Evolutionary conservation across 1,140 invertebrate genomes (phyloP).

Genomic region (Philotrypesis tridentata): DNA sequence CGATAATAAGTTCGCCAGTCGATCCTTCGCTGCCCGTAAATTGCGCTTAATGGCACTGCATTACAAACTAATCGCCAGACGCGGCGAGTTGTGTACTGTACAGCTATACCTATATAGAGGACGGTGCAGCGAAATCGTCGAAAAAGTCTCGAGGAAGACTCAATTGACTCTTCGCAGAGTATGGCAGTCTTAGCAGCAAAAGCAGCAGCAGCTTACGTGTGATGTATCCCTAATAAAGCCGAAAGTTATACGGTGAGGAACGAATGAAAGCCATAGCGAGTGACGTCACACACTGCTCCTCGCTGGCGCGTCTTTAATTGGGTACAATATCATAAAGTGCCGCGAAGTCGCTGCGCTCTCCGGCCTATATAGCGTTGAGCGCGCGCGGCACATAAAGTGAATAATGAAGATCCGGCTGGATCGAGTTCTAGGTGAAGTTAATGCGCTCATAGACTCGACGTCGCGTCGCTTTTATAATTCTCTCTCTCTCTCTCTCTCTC

Average conservation of each 20-base stretch:
- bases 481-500: too few relatives aligned
- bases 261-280: not conserved
- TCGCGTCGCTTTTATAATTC: too few relatives aligned
- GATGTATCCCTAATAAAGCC: not conserved
- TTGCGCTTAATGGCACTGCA: conserved; percentile 8
- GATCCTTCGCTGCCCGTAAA: not conserved
- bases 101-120: too few relatives aligned
- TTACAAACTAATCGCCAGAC: conserved; percentile 15
- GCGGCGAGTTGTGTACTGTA: too few relatives aligned
- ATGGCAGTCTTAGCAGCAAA: too few relatives aligned
- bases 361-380: not conserved
- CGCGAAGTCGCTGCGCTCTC: not conserved
- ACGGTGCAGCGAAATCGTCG: too few relatives aligned
- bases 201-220: not conserved
- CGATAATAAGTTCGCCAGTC: not conserved
- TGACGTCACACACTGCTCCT: not conserved
- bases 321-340: conserved; percentile 21
- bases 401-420: conserved; percentile 23
- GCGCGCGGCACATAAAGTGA: not conserved
- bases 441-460: not conserved
- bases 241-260: not conserved
- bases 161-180: not conserved
- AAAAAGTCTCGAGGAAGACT: conserved; percentile 1
- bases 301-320: conserved; percentile 7
- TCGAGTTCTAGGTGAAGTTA: conserved; percentile 33